Evolutionary conservation across 2,113 vertebrate genomes (phyloP).

Genomic region (Ophiodon elongatus): DNA sequence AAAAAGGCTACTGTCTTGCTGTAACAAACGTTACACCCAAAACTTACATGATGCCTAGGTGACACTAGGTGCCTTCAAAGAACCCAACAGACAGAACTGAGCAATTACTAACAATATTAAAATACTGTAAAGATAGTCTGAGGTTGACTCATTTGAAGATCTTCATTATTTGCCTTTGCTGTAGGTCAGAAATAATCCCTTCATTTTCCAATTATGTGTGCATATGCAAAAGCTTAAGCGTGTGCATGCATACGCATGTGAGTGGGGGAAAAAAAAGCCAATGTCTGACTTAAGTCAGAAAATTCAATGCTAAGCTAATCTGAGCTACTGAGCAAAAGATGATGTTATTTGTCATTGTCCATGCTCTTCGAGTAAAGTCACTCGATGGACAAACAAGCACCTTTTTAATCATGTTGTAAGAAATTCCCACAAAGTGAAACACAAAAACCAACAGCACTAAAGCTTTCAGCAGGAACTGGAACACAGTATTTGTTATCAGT

Average conservation of each 20-base stretch:
- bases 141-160: constrained; percentile 60
- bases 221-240: constrained; percentile 77
- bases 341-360: constrained; percentile 56
- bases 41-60: constrained; percentile 65
- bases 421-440: constrained; percentile 30
- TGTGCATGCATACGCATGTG: constrained; percentile 79
- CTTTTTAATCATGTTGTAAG: constrained; percentile 49
- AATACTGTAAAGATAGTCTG: constrained; percentile 68
- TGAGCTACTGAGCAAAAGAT: constrained; percentile 65
- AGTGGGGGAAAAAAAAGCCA: constrained; percentile 64
- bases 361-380: constrained; percentile 44
- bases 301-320: constrained; percentile 67
- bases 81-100: constrained; percentile 67
- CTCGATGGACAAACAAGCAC: constrained; percentile 57
- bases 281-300: constrained; percentile 58
- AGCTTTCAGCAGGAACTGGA: constrained; percentile 61
- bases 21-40: constrained; percentile 38
- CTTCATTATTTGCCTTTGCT: constrained; percentile 74
- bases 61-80: constrained; percentile 79
- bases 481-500: constrained; percentile 48
- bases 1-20: constrained; percentile 57
- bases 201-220: constrained; percentile 64
- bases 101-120: constrained; percentile 61
- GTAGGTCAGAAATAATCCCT: constrained; percentile 69
- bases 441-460: constrained; percentile 51